phyloP scores from a whole-genome alignment of 2,113 vertebrate species.

The Tapirus terrestris region DNA sequence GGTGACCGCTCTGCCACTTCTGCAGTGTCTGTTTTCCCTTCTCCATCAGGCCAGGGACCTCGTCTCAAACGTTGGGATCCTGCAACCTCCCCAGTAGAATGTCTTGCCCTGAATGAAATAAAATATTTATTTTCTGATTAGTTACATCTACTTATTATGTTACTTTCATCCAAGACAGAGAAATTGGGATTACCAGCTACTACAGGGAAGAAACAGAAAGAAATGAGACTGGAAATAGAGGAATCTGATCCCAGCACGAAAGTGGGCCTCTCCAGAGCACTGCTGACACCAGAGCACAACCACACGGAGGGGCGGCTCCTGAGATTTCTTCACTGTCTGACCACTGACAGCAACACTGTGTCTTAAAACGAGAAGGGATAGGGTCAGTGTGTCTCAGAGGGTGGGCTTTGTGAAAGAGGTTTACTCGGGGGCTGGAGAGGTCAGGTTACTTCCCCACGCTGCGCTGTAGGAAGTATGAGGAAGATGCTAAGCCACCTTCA shows the following conservation, averaged over 20 bases:
- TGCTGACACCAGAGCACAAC: not conserved
- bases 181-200: accelerated
- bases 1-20: not conserved
- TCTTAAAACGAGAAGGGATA: not conserved
- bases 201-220: too few relatives aligned
- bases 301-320: not conserved
- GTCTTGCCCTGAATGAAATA: too few relatives aligned
- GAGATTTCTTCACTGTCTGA: accelerated
- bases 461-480: not conserved
- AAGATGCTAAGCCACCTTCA: not conserved
- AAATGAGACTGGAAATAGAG: not conserved
- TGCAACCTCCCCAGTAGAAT: not conserved
- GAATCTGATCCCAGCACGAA: not conserved
- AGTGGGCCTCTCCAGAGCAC: not conserved
- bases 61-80: not conserved
- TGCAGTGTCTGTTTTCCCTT: not conserved
- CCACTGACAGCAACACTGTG: accelerated
- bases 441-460: too few relatives aligned
- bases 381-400: accelerated
- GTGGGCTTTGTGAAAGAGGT: not conserved
- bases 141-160: too few relatives aligned
- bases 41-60: not conserved
- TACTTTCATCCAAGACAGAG: not conserved
- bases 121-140: not conserved
- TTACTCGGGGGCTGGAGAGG: not conserved